These are phyloP conservation scores for Eristalis arbustorum DNA, from an alignment of 2,888 invertebrate species.

Conservation along the genomic window DNA sequence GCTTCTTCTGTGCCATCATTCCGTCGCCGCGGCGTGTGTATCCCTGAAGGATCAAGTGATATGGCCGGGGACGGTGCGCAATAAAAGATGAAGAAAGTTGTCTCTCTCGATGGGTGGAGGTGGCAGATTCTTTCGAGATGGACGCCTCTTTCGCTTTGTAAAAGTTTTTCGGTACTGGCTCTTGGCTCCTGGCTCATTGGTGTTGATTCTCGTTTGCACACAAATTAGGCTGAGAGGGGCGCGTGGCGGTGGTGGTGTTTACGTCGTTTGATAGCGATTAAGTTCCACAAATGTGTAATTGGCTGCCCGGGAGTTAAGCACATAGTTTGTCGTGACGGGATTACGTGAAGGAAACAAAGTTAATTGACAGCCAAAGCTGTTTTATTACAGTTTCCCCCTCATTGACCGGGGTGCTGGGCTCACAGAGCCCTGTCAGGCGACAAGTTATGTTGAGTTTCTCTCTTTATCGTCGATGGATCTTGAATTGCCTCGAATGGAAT, in stretches of 20 bases:
- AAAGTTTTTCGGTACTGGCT: background rate
- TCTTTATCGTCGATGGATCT: background rate
- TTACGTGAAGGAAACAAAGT: background rate
- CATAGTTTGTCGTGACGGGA: constrained; percentile 5
- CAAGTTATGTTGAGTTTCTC: background rate
- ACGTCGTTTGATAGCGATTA: constrained; percentile 21
- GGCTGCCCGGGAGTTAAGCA: constrained; percentile 26
- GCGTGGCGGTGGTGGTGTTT: background rate
- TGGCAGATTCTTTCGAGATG: background rate
- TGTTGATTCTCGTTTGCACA: background rate
- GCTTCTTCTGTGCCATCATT: background rate
- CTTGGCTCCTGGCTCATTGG: background rate
- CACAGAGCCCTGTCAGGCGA: background rate
- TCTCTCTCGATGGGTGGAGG: background rate
- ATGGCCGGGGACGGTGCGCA: constrained; percentile 14
- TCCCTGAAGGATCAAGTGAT: constrained; percentile 32
- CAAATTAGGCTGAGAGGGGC: background rate
- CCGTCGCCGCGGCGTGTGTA: background rate
- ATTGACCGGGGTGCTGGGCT: background rate
- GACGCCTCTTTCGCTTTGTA: background rate
- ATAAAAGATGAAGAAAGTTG: background rate
- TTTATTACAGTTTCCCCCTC: background rate
- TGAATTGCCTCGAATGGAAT: background rate
- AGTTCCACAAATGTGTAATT: constrained; percentile 28
- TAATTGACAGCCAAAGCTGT: constrained; percentile 36